Evolutionary conservation across 2,797 vertebrate genomes (phyloP), one percentile per base, ranked within the genome.

Genomic region (Scomberomorus guttatus): DNA sequence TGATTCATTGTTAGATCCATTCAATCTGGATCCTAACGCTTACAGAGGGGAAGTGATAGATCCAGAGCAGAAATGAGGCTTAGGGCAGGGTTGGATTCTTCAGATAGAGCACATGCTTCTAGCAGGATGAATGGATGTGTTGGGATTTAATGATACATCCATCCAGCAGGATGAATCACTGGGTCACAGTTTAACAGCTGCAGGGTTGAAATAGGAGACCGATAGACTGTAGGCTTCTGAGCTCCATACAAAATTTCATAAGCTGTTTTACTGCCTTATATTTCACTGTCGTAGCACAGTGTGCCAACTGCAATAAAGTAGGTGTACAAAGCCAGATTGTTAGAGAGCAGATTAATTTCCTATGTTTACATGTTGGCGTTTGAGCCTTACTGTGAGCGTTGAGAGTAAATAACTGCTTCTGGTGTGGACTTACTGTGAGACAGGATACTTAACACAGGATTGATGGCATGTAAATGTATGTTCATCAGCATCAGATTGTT

Each of bases 141-240:
- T 80, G 17, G 60, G 77, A 63, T 63, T 83, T 70, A 75, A 63
- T 84, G 68, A 76, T 70, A 75, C 32, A 80, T 73, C 42, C 64
- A 57, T 80, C 68, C 78, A 80, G 75, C 34, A 48, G 3, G 2
- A 46, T 73, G 50, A 84, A 76, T 80, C 67, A 9, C 46, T 61
- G 73, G 70, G 80, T 85, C 56, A 24, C 54, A 10, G 39, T 82
- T 89, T 73, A 79, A 62, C 68, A 82, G 75, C 80, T 76, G 67
- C 37, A 63, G n/a, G 51, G 44, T 63, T 59, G 75, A 80, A 90
- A 80, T 75, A 80, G 55, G 25, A 79, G 37, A 74, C 68, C 25
- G 39, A 25, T 58, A 51, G 67, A 72, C 54, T 71, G 39, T 57
- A 20, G 17, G 60, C 64, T 78, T 57, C 39, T 73, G 76, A 60